Evolutionary conservation across 2,797 vertebrate species (phyloP).

Genomic region (Gymnodraco acuticeps): DNA sequence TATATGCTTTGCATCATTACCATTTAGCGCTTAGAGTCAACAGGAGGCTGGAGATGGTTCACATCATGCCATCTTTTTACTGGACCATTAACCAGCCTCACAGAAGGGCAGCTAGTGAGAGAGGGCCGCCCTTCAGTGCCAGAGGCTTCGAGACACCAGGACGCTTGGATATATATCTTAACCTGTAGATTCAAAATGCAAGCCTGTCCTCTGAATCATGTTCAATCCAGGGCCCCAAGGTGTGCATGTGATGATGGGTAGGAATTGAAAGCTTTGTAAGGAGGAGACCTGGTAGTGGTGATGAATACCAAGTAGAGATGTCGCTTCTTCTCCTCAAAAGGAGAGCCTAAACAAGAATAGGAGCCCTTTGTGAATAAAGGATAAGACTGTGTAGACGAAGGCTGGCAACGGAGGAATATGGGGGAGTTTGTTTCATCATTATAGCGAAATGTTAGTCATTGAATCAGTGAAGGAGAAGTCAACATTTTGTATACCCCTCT

Average conservation of each 20-base stretch:
- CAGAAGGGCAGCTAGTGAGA: conserved; percentile 45
- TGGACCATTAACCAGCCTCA: conserved; percentile 78
- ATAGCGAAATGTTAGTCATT: conserved; percentile 48
- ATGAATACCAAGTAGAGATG: conserved; percentile 64
- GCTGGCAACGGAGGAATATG: conserved; percentile 32
- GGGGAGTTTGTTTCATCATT: conserved; percentile 50
- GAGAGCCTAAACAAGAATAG: conserved; percentile 40
- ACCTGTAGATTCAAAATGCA: conserved; percentile 66
- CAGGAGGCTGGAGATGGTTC: conserved; percentile 72
- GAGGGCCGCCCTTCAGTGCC: conserved; percentile 55
- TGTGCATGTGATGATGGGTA: conserved; percentile 56
- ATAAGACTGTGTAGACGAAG: conserved; percentile 26
- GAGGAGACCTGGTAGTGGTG: conserved; percentile 35
- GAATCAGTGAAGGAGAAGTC: conserved; percentile 66
- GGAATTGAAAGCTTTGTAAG: conserved; percentile 60
- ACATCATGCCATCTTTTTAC: conserved; percentile 71
- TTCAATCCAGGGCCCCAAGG: conserved; percentile 57
- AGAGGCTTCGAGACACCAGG: conserved; percentile 50
- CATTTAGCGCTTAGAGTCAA: conserved; percentile 63
- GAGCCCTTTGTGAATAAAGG: conserved; percentile 35
- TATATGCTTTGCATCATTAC: conserved; percentile 65
- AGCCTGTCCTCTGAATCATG: conserved; percentile 54
- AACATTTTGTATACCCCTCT: conserved; percentile 59
- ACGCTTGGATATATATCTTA: conserved; percentile 56
- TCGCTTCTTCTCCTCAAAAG: neutral